Conservation (phyloP, 2,888 invertebrate genomes). For the Lepidocyrtinus sp. region DNA sequence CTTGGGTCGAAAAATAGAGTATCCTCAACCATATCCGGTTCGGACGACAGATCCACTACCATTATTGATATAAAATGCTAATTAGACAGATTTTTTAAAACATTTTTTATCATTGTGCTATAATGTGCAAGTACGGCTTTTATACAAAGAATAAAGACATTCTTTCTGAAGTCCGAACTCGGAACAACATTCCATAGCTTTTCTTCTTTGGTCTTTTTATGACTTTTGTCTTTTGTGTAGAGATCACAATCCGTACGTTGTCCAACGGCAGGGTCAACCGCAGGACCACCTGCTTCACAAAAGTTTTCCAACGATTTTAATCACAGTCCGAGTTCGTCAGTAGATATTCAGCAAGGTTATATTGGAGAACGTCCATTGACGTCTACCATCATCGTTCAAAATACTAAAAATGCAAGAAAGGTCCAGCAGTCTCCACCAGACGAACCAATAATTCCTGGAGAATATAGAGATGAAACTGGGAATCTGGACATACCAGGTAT, state of each 20-base stretch:
- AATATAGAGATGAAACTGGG: not conserved
- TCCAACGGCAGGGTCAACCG: not conserved
- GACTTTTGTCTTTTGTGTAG: conserved; percentile 3
- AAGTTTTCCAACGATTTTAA: too few species aligned
- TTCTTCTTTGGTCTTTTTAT: not conserved
- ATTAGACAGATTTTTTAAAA: not conserved
- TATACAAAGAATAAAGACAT: too few species aligned
- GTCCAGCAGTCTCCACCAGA: not conserved
- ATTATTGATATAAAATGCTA: not conserved
- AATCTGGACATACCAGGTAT: conserved; percentile 14
- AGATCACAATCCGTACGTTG: conserved; percentile 9
- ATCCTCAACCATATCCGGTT: not conserved
- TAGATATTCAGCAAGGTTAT: too few species aligned
- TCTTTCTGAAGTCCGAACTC: not conserved
- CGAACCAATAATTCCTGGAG: not conserved
- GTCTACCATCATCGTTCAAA: too few species aligned
- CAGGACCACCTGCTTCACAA: not conserved
- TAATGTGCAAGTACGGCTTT: too few species aligned
- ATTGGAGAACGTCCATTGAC: too few species aligned
- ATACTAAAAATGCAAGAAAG: not conserved
- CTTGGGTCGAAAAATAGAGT: not conserved
- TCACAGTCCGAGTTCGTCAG: too few species aligned
- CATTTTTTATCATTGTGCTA: not conserved
- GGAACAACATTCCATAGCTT: not conserved
- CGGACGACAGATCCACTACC: too few species aligned